A percentile compares a stretch with the other conserved stretches of the same genome.
phyloP scores from a whole-genome alignment of 2,797 vertebrate species.

The Apodemus agrarius region DNA sequence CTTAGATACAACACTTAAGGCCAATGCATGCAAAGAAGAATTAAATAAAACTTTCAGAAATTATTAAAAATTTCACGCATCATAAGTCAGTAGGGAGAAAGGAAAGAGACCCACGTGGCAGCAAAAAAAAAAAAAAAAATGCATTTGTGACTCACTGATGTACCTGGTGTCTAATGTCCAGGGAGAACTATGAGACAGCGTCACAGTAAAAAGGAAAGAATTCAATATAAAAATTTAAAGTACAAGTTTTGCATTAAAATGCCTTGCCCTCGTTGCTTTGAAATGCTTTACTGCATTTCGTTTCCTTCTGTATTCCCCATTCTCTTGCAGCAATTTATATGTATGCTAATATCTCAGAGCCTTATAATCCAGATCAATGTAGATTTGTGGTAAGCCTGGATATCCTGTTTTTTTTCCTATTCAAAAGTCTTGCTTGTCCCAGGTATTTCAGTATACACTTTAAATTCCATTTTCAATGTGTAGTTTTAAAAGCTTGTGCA shows the following conservation, averaged over 20 bases:
- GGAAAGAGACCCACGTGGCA: neutral
- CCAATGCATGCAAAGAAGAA: neutral
- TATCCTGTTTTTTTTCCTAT: neutral
- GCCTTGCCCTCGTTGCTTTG: neutral
- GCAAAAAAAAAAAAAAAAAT: slow-evolving; percentile 24
- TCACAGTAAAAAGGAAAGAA: neutral
- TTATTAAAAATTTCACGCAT: neutral
- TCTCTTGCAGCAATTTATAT: neutral
- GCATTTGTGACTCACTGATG: neutral
- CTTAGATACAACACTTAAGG: neutral
- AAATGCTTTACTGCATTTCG: slow-evolving; percentile 2
- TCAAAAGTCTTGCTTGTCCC: slow-evolving; percentile 5
- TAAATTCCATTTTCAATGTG: slow-evolving; percentile 18
- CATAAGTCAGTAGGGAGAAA: neutral
- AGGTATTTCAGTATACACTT: slow-evolving; percentile 6
- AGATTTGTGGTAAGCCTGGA: slow-evolving; percentile 17
- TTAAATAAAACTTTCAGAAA: neutral
- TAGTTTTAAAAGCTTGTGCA: slow-evolving; percentile 9
- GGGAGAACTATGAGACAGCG: neutral
- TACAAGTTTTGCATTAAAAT: slow-evolving; percentile 10
- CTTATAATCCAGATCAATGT: neutral
- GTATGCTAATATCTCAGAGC: neutral
- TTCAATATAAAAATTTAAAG: neutral
- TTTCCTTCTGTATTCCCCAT: neutral
- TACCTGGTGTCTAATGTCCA: neutral